A percentile compares a stretch with the other conserved stretches of the same genome.
Conservation (phyloP, 2,888 invertebrate genomes). For the Hirtodrosophila duncani region DNA sequence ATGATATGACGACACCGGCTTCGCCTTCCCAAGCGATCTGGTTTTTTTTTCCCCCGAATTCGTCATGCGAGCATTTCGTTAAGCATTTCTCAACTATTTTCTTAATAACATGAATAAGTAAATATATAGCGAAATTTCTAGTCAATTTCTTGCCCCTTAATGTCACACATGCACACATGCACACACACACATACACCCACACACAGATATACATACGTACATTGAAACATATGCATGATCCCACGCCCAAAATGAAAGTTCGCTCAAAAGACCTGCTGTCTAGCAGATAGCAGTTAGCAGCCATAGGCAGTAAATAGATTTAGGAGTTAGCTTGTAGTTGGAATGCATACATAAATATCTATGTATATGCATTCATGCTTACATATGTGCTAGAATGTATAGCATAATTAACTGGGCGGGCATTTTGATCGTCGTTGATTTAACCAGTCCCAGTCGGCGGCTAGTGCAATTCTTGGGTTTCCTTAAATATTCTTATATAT, state of each 20-base stretch:
- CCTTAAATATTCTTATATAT: neutral
- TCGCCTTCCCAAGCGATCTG: no score
- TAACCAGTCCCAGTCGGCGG: slow-evolving; percentile 52
- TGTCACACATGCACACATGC: slow-evolving; percentile 12
- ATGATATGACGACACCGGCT: no score
- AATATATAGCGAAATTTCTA: slow-evolving; percentile 68
- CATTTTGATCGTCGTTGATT: no score
- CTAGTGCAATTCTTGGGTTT: slow-evolving; percentile 61
- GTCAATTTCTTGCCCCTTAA: slow-evolving; percentile 74
- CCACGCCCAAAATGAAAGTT: slow-evolving; percentile 32
- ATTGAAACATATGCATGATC: slow-evolving; percentile 12
- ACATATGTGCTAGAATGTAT: slow-evolving; percentile 5
- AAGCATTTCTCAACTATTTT: slow-evolving; percentile 40
- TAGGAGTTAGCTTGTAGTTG: slow-evolving; percentile 33
- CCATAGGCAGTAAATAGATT: slow-evolving; percentile 22
- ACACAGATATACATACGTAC: slow-evolving; percentile 17
- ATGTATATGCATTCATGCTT: slow-evolving; percentile 44
- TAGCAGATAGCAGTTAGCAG: slow-evolving; percentile 21
- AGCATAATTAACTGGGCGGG: slow-evolving; percentile 15
- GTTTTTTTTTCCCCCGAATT: slow-evolving; percentile 11
- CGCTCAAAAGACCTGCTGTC: slow-evolving; percentile 35
- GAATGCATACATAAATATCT: slow-evolving; percentile 15
- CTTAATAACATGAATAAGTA: slow-evolving; percentile 23
- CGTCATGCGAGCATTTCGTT: slow-evolving; percentile 29
- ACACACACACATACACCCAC: slow-evolving; percentile 21